Conservation (phyloP, 2,888 invertebrate species). For the Andrena praecox region DNA sequence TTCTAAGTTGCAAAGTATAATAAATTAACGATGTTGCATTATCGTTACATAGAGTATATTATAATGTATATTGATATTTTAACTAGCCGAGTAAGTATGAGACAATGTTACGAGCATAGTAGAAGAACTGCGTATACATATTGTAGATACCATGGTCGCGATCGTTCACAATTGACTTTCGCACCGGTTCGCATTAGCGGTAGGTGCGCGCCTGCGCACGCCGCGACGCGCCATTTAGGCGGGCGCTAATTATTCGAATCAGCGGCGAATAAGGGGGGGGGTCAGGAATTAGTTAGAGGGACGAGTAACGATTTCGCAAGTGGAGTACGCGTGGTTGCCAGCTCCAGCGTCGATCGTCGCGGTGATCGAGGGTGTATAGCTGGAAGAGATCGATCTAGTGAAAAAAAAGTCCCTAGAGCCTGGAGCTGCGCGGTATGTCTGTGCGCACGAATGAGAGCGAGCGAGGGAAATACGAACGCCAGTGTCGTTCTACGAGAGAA, state of each 20-base stretch:
- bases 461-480: conserved; percentile 50
- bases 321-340: neutral
- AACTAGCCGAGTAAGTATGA: conserved; percentile 79
- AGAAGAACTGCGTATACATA: conserved; percentile 48
- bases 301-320: conserved; percentile 4
- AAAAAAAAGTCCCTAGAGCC: conserved; percentile 1
- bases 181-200: conserved; percentile 64
- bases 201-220: conserved; percentile 51
- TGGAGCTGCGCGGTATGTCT: conserved; percentile 32
- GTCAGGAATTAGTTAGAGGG: neutral
- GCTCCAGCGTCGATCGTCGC: conserved; percentile 53
- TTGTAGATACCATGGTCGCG: conserved; percentile 42
- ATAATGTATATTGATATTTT: conserved; percentile 83
- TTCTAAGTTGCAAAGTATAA: conserved; percentile 85
- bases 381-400: conserved; percentile 35
- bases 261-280: conserved; percentile 10
- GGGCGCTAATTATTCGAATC: conserved; percentile 43
- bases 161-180: conserved; percentile 38
- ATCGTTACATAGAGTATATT: conserved; percentile 84
- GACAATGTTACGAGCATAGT: conserved; percentile 78
- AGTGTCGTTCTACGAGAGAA: conserved; percentile 59
- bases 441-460: conserved; percentile 36
- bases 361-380: conserved; percentile 26
- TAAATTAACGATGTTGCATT: conserved; percentile 84
- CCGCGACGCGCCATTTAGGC: conserved; percentile 50